phyloP scores from a whole-genome alignment of 2,113 vertebrate genomes.

The Gambusia affinis region DNA sequence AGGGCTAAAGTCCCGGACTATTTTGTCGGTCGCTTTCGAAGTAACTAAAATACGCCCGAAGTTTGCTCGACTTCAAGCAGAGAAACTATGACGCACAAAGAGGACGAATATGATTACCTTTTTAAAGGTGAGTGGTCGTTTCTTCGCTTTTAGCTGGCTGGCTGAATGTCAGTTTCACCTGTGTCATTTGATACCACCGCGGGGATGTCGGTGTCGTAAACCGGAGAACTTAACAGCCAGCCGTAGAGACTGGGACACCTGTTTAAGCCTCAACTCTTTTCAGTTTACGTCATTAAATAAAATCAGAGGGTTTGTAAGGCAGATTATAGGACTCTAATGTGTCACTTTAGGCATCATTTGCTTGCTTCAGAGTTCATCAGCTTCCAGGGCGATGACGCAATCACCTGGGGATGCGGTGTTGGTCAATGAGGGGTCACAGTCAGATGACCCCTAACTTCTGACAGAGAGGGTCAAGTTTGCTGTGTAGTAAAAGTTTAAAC shows the following conservation, averaged over 20 bases:
- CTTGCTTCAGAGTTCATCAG: constrained; percentile 31
- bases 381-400: constrained; percentile 53
- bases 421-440: constrained; percentile 14
- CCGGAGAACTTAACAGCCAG: neutral
- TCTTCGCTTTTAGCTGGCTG: neutral
- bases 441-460: too few species aligned
- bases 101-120: constrained; percentile 89
- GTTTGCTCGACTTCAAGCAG: constrained; percentile 52
- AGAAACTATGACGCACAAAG: constrained; percentile 81
- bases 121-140: constrained; percentile 83
- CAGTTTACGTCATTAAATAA: neutral
- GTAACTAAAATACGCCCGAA: constrained; percentile 42
- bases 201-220: neutral
- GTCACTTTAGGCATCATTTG: constrained; percentile 28
- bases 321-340: neutral
- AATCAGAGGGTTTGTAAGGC: neutral
- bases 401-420: constrained; percentile 30
- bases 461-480: too few species aligned
- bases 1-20: constrained; percentile 9
- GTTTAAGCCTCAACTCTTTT: neutral
- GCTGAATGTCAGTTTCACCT: constrained; percentile 15
- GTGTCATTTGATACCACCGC: constrained; percentile 45
- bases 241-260: constrained; percentile 22
- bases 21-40: constrained; percentile 22
- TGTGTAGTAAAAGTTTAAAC: too few species aligned